These are phyloP conservation scores for Nesogale talazaci DNA, from an alignment of 2,113 vertebrate species.

Conservation along the genomic window DNA sequence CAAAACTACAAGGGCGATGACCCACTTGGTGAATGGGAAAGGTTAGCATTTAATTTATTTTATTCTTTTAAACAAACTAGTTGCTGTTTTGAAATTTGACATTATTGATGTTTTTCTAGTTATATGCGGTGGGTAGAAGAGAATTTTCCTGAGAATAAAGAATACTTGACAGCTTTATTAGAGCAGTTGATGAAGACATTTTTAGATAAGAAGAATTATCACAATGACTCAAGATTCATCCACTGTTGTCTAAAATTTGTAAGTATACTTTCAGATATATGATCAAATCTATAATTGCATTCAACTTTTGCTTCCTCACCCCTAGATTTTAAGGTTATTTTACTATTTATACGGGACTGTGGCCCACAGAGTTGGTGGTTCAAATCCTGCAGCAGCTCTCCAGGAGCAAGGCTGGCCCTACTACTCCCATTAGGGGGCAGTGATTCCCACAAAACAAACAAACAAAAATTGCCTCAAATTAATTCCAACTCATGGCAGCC, in stretches of 20 bases:
- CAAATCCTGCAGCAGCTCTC: too few species aligned
- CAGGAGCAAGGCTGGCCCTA: too few species aligned
- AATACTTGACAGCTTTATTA: constrained; percentile 84
- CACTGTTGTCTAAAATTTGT: constrained; percentile 92
- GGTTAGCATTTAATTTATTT: constrained; percentile 81
- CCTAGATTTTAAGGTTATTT: constrained; percentile 10
- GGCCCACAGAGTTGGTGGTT: too few species aligned
- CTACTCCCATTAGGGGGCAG: too few species aligned
- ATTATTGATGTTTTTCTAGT: constrained; percentile 79
- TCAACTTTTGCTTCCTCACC: not conserved
- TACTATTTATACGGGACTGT: too few species aligned
- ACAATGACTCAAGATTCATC: constrained; percentile 90
- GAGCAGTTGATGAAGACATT: constrained; percentile 90
- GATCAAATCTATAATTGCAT: not conserved
- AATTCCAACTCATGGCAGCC: not conserved
- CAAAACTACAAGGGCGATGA: constrained; percentile 89
- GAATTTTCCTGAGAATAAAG: constrained; percentile 72
- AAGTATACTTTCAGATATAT: constrained; percentile 78
- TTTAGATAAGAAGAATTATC: constrained; percentile 86
- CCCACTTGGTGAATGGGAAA: constrained; percentile 92
- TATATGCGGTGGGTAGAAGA: constrained; percentile 89
- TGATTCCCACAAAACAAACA: too few species aligned
- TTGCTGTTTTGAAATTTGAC: not conserved
- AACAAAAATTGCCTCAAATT: not conserved
- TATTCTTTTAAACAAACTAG: not conserved